These are phyloP conservation scores for Nephrotoma flavescens DNA, from an alignment of 2,888 invertebrate species.

Conservation along the genomic window DNA sequence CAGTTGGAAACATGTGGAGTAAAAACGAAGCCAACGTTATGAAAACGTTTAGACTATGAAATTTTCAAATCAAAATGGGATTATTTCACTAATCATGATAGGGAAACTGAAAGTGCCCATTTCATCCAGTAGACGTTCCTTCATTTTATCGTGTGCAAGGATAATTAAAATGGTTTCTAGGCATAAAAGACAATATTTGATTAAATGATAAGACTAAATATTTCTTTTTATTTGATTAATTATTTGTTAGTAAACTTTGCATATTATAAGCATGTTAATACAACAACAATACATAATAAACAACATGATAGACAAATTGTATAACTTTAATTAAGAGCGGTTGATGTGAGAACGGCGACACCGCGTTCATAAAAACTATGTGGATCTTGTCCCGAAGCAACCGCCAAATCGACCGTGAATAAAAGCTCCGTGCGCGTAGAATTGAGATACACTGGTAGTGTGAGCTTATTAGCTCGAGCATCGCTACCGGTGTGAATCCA, in stretches of 20 bases:
- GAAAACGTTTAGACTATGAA: no score
- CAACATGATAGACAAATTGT: background rate
- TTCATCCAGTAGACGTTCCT: no score
- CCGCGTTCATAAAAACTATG: constrained; percentile 98
- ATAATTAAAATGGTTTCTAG: background rate
- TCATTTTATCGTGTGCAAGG: no score
- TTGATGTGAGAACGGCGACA: constrained; percentile 90
- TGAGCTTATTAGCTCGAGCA: constrained; percentile 49
- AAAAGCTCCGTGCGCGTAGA: constrained; percentile 87
- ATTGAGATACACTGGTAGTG: constrained; percentile 93
- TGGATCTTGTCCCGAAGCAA: constrained; percentile 78
- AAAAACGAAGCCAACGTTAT: no score
- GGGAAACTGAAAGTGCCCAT: no score
- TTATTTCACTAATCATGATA: no score
- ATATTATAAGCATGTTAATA: background rate
- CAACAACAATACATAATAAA: background rate
- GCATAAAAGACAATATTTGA: background rate
- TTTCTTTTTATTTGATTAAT: background rate
- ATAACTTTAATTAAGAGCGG: constrained; percentile 57
- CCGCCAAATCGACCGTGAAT: constrained; percentile 88
- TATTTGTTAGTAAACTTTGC: background rate
- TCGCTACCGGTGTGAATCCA: constrained; percentile 57
- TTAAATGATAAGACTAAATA: background rate
- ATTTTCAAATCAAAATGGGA: no score
- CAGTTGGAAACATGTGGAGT: no score